Percentiles rank a stretch among this genome's conserved stretches.
Conservation (phyloP, 1,140 invertebrate species). For the Pogonus chalceus region DNA sequence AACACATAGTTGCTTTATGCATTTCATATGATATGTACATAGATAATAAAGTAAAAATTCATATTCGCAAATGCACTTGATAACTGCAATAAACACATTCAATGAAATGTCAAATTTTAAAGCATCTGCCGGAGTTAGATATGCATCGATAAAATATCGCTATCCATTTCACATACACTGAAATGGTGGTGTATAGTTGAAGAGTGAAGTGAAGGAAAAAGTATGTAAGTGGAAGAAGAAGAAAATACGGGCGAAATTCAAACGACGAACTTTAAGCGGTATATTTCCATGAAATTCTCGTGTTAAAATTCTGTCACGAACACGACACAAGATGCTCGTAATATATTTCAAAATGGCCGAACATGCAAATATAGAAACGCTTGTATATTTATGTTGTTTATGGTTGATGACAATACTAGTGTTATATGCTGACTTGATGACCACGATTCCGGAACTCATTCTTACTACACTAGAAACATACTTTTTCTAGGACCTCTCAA, state of each 20-base stretch:
- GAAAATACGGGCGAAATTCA: no score
- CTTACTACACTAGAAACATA: no score
- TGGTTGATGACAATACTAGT: background rate
- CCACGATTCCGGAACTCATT: background rate
- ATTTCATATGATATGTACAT: no score
- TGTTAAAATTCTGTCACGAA: background rate
- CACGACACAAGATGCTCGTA: background rate
- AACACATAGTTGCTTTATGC: no score
- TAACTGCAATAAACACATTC: background rate
- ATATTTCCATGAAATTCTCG: background rate
- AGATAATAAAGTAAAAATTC: no score
- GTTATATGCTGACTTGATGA: background rate
- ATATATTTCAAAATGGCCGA: background rate
- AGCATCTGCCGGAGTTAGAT: background rate
- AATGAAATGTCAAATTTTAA: background rate
- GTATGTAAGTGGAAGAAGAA: no score
- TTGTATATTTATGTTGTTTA: background rate
- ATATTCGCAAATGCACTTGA: background rate
- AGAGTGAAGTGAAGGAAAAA: no score
- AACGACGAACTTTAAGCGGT: background rate
- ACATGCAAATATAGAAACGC: background rate
- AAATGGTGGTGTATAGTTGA: no score
- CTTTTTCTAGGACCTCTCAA: no score
- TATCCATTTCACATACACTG: background rate
- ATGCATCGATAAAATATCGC: background rate